These are phyloP conservation scores for Schrankia costaestrigalis DNA, from an alignment of 2,888 invertebrate species.

Conservation along the genomic window DNA sequence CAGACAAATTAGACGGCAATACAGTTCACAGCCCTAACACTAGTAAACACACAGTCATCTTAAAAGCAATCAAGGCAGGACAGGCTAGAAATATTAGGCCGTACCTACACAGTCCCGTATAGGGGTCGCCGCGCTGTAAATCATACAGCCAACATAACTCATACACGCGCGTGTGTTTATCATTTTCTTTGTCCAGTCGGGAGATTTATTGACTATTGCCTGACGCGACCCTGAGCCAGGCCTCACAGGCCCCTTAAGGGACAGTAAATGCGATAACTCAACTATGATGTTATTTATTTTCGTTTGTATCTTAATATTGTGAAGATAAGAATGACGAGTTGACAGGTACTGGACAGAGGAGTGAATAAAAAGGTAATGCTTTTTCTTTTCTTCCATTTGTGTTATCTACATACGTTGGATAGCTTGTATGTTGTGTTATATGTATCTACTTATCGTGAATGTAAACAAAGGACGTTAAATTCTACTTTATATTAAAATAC, in stretches of 20 bases:
- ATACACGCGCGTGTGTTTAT: conserved; percentile 31
- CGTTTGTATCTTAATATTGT: conserved; percentile 12
- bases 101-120: conserved; percentile 7
- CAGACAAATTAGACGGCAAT: too few species aligned
- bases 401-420: too few species aligned
- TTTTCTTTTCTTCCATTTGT: not conserved
- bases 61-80: conserved; percentile 18
- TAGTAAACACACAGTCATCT: too few species aligned
- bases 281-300: conserved; percentile 29
- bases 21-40: too few species aligned
- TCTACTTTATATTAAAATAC: too few species aligned
- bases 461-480: too few species aligned
- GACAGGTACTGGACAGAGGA: not conserved
- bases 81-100: conserved; percentile 11
- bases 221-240: conserved; percentile 32
- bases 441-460: too few species aligned
- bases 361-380: not conserved
- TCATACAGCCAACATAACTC: conserved; percentile 31
- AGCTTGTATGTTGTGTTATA: too few species aligned
- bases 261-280: conserved; percentile 24
- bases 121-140: conserved; percentile 29
- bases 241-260: conserved; percentile 23
- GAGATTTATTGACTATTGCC: conserved; percentile 32
- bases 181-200: conserved; percentile 37
- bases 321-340: conserved; percentile 16